Evolutionary conservation across 2,113 vertebrate genomes (phyloP), one percentile per base, ranked within the genome.

Genomic region (Beaufortia kweichowensis): DNA sequence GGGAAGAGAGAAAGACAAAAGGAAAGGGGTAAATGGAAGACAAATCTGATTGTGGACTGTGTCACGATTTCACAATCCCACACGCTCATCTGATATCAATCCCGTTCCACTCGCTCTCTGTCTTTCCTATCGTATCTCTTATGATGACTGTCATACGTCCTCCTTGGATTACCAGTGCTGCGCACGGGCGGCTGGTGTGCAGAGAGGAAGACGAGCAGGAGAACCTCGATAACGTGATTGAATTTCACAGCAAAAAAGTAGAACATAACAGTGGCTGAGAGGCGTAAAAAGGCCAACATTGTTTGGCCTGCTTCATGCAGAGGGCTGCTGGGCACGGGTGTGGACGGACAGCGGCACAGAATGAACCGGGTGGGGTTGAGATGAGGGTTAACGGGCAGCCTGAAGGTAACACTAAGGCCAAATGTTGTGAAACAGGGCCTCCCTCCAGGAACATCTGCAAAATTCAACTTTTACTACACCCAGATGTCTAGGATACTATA

Each of bases 231-330:
- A 83, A 86, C 77, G 68, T 86, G 83, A 89, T 89, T 87, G 83
- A 87, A 89, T 87, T 87, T 87, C 86, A 86, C 85, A 86, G 83
- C 81, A 83, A 85, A 87, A 86, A 84, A 87, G 85, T 83, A 75
- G 66, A 83, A 86, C 81, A 82, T 79, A 84, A 84, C 75, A 67
- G 78, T 72, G 74, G 31, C 82, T 83, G 80, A 88, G 76, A 87
- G 79, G 79, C 84, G 79, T 87, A 82, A 84, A 87, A 85, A 83
- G 80, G 60, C 78, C 29, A n/a, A 81, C 83, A 83, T 86, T 82
- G 79, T 82, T 78, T 82, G 68, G 60, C 72, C 28, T 75, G 35
- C 75, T 75, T 46, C 48, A 55, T 75, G 55, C 64, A 56, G 77
- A 64, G 28, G 67, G 67, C 73, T 29, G 29, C 41, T 43, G 62